Base-by-base conservation (phyloP, 1,140 invertebrate species). In the Aphelenchoides fujianensis region DNA sequence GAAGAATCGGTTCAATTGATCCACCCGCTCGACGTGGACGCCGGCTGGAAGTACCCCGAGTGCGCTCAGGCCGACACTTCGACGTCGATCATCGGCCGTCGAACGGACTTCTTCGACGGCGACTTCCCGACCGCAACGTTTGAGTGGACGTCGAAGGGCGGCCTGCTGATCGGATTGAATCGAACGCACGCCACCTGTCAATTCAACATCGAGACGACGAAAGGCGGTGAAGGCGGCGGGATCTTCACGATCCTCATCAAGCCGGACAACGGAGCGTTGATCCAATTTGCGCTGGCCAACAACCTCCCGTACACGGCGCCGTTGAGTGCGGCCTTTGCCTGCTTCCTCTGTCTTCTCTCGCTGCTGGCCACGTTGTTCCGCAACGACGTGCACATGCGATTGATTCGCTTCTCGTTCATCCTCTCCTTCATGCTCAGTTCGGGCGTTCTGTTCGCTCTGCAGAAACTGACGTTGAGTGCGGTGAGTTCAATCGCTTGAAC, bases 1-100 rank as follows among this genome's bases (percentile, higher is more conserved):
- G 63, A 66, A 1, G 63, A 37, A 1, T 36, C 36, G 28, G 32
- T 66, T 35, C 74, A 76, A 52, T 55, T 80, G 7, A 70, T 70
- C 23, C 82, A 73, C 30, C 53, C 67, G 54, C 48, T 79, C 0
- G 62, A 71, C 31, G 73, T 74, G 1, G 69, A 37, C 41, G 54
- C 63, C n/a, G 67, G 74, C 30, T 82, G 76, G 76, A 70, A 68
- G 34, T 79, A 74, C 55, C 79, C 79, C 9, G 79, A 80, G 68
- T 80, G 79, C 63, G 79, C 75, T 31, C 68, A 68, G 57, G 74
- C 67, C 3, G 66, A 48, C 12, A 48, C 41, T 23, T 7, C 23
- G 23, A 59, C 5, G 12, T 23, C 55, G 34, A 7, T 59, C 12
- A 19, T 7, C 7, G 55, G 5, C 28, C 28, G 19, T 30, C 28